phyloP scores from a whole-genome alignment of 2,888 invertebrate genomes.

The Sinopyrophorus schimmeli region DNA sequence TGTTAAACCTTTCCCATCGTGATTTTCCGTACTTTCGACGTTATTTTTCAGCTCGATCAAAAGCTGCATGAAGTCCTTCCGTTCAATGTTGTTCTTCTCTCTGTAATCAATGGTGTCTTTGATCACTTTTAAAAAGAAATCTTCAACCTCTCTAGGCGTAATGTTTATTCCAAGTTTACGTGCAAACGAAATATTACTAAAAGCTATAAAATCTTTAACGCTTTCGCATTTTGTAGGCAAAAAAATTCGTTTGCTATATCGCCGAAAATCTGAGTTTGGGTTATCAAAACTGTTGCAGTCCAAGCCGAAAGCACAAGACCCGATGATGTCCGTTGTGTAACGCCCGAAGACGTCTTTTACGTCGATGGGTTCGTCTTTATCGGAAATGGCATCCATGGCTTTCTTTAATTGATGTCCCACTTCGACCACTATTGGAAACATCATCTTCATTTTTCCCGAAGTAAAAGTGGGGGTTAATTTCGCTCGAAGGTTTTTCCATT shows the following conservation, averaged over 20 bases:
- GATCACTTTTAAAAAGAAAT: too few species aligned
- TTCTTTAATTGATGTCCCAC: constrained; percentile 20
- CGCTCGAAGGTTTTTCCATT: constrained; percentile 55
- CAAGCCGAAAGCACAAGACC: constrained; percentile 63
- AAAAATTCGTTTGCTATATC: constrained; percentile 33
- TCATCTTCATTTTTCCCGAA: constrained; percentile 36
- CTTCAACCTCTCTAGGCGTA: too few species aligned
- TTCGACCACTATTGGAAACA: constrained; percentile 29
- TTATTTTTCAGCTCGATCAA: too few species aligned
- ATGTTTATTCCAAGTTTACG: too few species aligned
- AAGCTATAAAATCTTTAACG: too few species aligned
- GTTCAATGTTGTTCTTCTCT: too few species aligned
- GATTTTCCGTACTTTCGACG: too few species aligned
- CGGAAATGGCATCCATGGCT: constrained; percentile 9
- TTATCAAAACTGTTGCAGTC: constrained; percentile 61
- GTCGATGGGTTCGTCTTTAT: constrained; percentile 21
- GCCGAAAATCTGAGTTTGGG: constrained; percentile 57
- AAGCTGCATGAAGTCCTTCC: too few species aligned
- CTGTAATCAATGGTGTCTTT: too few species aligned
- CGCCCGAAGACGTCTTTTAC: constrained; percentile 57
- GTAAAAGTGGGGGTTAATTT: constrained; percentile 35
- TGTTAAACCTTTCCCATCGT: too few species aligned
- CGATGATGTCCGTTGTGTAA: constrained; percentile 63
- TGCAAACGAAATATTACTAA: too few species aligned
- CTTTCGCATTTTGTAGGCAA: too few species aligned